phyloP scores from a whole-genome alignment of 64 coral and sea anemone species.

The Trachythela sp. region DNA sequence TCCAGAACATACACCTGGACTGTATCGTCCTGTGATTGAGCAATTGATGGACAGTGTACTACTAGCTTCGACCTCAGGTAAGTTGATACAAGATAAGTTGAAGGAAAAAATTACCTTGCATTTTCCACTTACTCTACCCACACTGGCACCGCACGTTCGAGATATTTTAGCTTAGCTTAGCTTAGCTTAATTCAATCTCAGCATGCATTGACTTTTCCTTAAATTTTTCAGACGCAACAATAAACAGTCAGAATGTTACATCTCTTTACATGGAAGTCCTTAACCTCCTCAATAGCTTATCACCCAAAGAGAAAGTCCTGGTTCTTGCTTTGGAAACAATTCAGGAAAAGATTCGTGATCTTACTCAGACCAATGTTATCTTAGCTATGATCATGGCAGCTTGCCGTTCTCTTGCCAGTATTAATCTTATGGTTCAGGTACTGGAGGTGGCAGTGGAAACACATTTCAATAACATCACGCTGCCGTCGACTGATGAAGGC shows the following conservation, averaged over 20 bases:
- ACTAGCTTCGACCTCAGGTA: not conserved
- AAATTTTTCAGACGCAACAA: not conserved
- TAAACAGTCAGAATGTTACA: not conserved
- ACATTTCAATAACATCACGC: not conserved
- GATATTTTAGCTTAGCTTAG: too few relatives aligned
- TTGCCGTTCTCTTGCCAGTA: not conserved
- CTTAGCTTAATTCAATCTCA: too few relatives aligned
- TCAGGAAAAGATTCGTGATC: constrained; percentile 13
- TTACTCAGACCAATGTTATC: not conserved
- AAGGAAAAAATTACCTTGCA: not conserved
- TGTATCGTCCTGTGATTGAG: not conserved
- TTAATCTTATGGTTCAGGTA: not conserved
- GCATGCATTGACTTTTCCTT: too few relatives aligned
- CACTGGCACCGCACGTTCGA: too few relatives aligned
- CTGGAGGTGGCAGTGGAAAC: not conserved
- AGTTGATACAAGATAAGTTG: not conserved
- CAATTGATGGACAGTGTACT: constrained; percentile 15
- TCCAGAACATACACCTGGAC: not conserved
- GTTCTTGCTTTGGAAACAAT: constrained; percentile 8
- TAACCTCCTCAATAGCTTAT: not conserved
- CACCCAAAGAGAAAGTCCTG: not conserved
- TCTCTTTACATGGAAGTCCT: not conserved
- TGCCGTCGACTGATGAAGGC: not conserved
- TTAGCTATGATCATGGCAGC: not conserved
- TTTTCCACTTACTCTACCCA: too few relatives aligned